Conservation (phyloP, 1,140 invertebrate genomes). For the Panulirus ornatus region DNA sequence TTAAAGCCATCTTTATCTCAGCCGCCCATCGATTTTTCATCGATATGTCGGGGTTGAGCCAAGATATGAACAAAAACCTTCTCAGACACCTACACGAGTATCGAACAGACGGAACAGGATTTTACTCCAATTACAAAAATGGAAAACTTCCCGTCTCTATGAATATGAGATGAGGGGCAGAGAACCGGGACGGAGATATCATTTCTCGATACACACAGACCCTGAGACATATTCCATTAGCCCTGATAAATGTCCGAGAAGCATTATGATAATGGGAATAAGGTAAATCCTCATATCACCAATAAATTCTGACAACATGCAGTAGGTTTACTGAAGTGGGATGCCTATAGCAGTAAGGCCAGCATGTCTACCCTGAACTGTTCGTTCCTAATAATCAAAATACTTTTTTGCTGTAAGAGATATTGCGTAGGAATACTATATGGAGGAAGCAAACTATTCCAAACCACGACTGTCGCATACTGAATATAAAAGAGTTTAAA, state of each 20-base stretch:
- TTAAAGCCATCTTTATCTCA: conserved; percentile 1
- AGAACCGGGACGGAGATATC: conserved; percentile 11
- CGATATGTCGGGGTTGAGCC: neutral
- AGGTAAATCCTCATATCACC: neutral
- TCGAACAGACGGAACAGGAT: neutral
- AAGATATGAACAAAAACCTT: conserved; percentile 18
- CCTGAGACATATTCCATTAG: neutral
- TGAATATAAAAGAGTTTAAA: neutral
- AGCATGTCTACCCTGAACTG: too few relatives aligned
- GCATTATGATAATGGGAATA: neutral
- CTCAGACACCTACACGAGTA: conserved; percentile 12
- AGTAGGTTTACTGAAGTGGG: too few relatives aligned
- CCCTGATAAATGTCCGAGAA: neutral
- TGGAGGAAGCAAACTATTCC: too few relatives aligned
- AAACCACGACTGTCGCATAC: too few relatives aligned
- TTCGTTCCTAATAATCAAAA: neutral
- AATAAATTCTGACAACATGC: neutral
- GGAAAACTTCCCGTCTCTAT: conserved; percentile 46
- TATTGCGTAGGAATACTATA: too few relatives aligned
- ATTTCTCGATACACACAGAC: conserved; percentile 10
- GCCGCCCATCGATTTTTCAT: neutral
- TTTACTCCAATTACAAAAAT: conserved; percentile 27
- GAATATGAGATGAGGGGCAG: conserved; percentile 35
- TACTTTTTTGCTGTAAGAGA: neutral
- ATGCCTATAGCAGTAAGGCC: too few relatives aligned